These are phyloP conservation scores for Helicolenus hilgendorfi DNA, from an alignment of 2,797 vertebrate genomes.

Conservation along the genomic window DNA sequence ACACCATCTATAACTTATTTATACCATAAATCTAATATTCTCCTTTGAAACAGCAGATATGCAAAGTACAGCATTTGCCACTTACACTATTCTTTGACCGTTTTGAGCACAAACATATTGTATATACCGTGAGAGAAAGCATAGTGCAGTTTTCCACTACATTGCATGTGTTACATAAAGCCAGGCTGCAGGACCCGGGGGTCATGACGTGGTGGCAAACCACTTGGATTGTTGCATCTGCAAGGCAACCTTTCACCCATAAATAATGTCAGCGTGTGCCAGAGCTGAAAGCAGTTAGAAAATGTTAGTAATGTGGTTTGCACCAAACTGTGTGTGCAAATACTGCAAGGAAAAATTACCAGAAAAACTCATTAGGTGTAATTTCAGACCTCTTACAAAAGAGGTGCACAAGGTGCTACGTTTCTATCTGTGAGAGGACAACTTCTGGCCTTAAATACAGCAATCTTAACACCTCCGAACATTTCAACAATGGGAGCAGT, in stretches of 20 bases:
- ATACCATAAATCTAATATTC: not conserved
- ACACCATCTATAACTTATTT: not conserved
- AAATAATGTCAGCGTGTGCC: constrained; percentile 39
- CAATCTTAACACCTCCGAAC: constrained; percentile 20
- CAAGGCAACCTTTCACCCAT: constrained; percentile 55
- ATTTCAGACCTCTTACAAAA: not conserved
- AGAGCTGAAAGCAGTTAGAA: constrained; percentile 18
- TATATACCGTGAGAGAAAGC: constrained; percentile 9
- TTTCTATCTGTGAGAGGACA: constrained; percentile 1
- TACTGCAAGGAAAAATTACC: not conserved
- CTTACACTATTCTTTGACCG: not conserved
- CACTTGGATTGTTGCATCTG: constrained; percentile 51
- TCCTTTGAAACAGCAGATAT: not conserved
- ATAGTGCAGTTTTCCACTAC: constrained; percentile 22
- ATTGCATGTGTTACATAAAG: constrained; percentile 57
- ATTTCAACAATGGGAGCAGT: constrained; percentile 6
- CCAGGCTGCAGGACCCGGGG: constrained; percentile 35
- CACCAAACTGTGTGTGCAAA: constrained; percentile 13
- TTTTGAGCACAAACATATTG: not conserved
- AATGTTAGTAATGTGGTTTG: constrained; percentile 9
- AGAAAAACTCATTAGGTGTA: constrained; percentile 12
- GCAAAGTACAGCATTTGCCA: not conserved
- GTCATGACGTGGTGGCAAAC: constrained; percentile 53
- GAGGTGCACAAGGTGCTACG: not conserved
- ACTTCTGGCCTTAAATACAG: constrained; percentile 1